phyloP scores from a whole-genome alignment of 2,888 invertebrate genomes.

The Drosophila borborema region DNA sequence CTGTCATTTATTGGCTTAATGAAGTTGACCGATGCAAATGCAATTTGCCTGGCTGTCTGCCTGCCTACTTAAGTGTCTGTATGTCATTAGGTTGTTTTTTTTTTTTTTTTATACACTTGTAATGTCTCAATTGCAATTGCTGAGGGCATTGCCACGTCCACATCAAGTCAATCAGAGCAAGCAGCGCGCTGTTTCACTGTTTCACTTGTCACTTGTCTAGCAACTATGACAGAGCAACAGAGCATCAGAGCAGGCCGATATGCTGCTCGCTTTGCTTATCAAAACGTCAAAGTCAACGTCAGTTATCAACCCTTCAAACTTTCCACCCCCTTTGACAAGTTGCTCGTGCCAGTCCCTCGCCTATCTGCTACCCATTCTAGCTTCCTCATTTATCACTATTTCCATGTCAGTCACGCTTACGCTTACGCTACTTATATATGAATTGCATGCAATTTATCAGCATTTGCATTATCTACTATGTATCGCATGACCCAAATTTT shows the following conservation, averaged over 20 bases:
- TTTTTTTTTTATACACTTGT: neutral
- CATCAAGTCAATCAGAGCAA: slow-evolving; percentile 18
- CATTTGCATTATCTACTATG: slow-evolving; percentile 51
- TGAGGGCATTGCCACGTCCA: slow-evolving; percentile 12
- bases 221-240: slow-evolving; percentile 32
- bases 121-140: slow-evolving; percentile 30
- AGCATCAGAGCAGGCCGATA: slow-evolving; percentile 34
- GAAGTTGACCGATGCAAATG: slow-evolving; percentile 66
- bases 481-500: slow-evolving; percentile 33
- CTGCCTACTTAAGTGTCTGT: neutral
- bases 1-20: slow-evolving; percentile 62
- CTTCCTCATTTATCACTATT: slow-evolving; percentile 76
- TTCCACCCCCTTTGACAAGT: neutral
- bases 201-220: slow-evolving; percentile 22
- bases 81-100: neutral
- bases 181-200: slow-evolving; percentile 9
- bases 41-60: slow-evolving; percentile 19
- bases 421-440: slow-evolving; percentile 65
- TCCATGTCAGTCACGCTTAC: slow-evolving; percentile 81
- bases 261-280: slow-evolving; percentile 41
- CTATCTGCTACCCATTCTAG: neutral
- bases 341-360: neutral
- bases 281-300: slow-evolving; percentile 45
- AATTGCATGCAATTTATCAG: slow-evolving; percentile 80
- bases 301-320: slow-evolving; percentile 30